Conservation (phyloP, 2,888 invertebrate species). For the Nesidiocoris tenuis region DNA sequence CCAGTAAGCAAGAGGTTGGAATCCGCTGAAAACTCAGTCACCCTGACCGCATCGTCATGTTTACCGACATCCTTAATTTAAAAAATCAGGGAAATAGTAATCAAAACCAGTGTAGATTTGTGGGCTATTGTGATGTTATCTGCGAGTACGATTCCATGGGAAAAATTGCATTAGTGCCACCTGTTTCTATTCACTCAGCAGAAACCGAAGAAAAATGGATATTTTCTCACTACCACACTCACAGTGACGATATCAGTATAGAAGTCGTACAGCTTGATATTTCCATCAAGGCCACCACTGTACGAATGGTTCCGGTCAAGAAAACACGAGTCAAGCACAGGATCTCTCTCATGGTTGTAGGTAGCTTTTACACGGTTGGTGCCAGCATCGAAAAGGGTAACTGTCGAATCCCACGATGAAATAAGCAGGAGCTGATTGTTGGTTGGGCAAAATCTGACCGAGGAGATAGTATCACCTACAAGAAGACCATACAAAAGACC, state of each 20-base stretch:
- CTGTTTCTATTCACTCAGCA: no score
- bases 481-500: no score
- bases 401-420: constrained; percentile 95
- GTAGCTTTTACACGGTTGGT: constrained; percentile 77
- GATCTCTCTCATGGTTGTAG: constrained; percentile 83
- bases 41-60: constrained; percentile 87
- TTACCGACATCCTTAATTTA: constrained; percentile 67
- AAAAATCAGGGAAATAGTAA: no score
- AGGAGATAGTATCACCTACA: constrained; percentile 84
- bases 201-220: no score
- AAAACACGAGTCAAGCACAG: constrained; percentile 88
- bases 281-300: constrained; percentile 90
- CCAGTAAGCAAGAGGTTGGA: constrained; percentile 72
- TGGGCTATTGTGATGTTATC: no score
- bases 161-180: no score
- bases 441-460: constrained; percentile 93
- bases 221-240: no score
- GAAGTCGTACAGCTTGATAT: constrained; percentile 89
- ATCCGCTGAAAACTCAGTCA: constrained; percentile 87
- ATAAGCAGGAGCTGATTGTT: constrained; percentile 89
- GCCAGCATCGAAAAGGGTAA: constrained; percentile 89
- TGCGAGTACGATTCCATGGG: no score
- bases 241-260: constrained; percentile 65
- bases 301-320: constrained; percentile 92
- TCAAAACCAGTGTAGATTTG: no score